phyloP scores from a whole-genome alignment of 2,113 vertebrate species.

The Nesoenas mayeri region DNA sequence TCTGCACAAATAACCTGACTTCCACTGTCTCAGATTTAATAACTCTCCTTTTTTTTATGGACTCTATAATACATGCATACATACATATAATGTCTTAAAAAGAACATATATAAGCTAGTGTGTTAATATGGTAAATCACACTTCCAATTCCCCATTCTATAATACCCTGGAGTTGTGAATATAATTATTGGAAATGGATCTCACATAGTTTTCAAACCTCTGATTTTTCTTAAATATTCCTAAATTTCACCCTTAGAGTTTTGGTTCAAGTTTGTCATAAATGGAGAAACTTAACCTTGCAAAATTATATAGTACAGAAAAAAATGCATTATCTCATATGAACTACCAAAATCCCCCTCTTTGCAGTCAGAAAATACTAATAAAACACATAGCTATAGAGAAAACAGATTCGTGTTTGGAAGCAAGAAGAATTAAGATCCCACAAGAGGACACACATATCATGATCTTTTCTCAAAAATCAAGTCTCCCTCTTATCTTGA shows the following conservation, averaged over 20 bases:
- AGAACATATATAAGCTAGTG: not conserved
- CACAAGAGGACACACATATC: not conserved
- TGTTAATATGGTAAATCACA: not conserved
- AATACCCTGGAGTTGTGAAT: not conserved
- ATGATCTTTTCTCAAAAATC: not conserved
- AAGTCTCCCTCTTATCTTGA: not conserved
- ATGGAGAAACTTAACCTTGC: not conserved
- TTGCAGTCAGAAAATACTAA: not conserved
- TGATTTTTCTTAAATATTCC: not conserved
- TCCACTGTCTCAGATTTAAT: not conserved
- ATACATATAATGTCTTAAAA: not conserved
- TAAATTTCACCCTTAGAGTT: not conserved
- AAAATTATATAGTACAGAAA: not conserved
- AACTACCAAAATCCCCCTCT: rapidly evolving
- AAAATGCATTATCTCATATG: not conserved
- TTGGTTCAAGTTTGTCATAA: not conserved
- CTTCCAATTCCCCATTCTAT: not conserved
- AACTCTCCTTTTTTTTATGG: not conserved
- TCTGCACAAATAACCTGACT: not conserved
- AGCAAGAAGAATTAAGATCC: not conserved
- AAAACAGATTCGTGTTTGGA: not conserved
- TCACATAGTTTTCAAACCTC: not conserved
- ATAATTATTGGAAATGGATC: not conserved
- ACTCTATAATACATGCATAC: not conserved
- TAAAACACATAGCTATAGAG: not conserved